Base-by-base conservation (phyloP, 23 tunicate species). In the Halocynthia aurantium region DNA sequence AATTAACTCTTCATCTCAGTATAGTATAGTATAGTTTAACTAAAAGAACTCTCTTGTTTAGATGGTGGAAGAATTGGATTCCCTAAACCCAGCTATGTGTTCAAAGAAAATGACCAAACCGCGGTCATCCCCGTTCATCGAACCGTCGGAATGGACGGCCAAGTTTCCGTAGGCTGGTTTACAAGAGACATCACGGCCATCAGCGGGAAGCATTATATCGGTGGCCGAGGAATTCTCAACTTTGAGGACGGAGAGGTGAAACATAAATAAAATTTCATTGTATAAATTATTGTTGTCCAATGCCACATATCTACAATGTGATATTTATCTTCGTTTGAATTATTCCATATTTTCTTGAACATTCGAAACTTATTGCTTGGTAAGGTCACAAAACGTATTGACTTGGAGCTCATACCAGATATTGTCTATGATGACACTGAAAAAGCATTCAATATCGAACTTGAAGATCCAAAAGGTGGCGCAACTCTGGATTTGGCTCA, bases 41-140 rank as follows among this genome's bases (percentile, higher is more conserved):
- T 31, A 31, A 31, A 0, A 56, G 13, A 67, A 19, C 10, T n/a
- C 10, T n/a, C 20, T 9, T 11, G 19, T 22, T 52, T 79, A 92
- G 99, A 96, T 52, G 85, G 93, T 52, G 99, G 99, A 6, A 74
- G 86, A 49, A 85, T 96, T 57, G 99, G 99, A 13, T 96, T 96
- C 60, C 96, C 99, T 13, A 96, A 96, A 76, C 99, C 99, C 15
- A 89, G 84, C 75, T 96, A 85, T 84, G 99, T 96, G 12, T 96
- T 89, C 89, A 96, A 96, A 76, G 99, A 96, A 57, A 90, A 91
- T 67, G 99, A 96, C 72, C 89, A 94, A 22, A 61, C 71, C 19
- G 93, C 99, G 6, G 69, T 85, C 50, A 81, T 96, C 50, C 99
- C 99, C 1, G 85, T 96, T 70, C 99, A 89, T 74, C 81, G 99